A percentile compares a stretch with the other conserved stretches of the same genome.
These are phyloP conservation scores for Variabilichromis moorii DNA, from an alignment of 2,113 vertebrate genomes.

Conservation along the genomic window DNA sequence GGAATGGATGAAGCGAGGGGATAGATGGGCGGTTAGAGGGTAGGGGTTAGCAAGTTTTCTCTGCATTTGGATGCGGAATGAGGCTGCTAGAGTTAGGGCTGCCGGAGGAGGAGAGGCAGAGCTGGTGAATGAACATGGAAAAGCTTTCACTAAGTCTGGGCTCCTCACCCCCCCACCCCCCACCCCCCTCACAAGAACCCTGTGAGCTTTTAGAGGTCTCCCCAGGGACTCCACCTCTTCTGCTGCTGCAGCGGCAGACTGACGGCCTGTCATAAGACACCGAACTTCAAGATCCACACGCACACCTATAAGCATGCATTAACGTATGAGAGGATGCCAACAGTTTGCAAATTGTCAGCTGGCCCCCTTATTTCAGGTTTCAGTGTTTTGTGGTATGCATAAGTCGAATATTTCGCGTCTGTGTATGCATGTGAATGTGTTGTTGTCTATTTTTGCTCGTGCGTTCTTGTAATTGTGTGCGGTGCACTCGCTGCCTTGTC, in stretches of 20 bases:
- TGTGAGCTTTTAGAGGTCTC: conserved; percentile 64
- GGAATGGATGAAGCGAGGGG: conserved; percentile 3
- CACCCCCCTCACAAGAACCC: not conserved
- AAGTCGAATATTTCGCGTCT: not conserved
- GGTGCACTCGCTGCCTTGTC: not conserved
- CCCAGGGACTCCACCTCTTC: conserved; percentile 40
- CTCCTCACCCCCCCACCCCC: not conserved
- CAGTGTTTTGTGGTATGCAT: not conserved
- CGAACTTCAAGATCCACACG: not conserved
- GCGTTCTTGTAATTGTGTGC: not conserved
- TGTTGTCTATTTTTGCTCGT: not conserved
- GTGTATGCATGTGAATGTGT: not conserved
- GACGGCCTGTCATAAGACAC: conserved; percentile 52
- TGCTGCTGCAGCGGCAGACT: conserved; percentile 41
- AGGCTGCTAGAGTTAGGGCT: not conserved
- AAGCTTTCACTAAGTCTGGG: conserved; percentile 66
- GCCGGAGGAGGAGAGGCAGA: conserved; percentile 25
- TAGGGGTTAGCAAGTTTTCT: conserved; percentile 37
- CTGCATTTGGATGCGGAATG: conserved; percentile 34
- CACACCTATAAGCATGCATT: not conserved
- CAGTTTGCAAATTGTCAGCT: not conserved
- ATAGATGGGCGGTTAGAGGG: conserved; percentile 5
- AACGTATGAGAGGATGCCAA: not conserved
- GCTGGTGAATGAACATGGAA: conserved; percentile 66
- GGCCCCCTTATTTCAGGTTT: not conserved